Conservation (phyloP, 92 coral and sea anemone species). For the Phenganax marumi region DNA sequence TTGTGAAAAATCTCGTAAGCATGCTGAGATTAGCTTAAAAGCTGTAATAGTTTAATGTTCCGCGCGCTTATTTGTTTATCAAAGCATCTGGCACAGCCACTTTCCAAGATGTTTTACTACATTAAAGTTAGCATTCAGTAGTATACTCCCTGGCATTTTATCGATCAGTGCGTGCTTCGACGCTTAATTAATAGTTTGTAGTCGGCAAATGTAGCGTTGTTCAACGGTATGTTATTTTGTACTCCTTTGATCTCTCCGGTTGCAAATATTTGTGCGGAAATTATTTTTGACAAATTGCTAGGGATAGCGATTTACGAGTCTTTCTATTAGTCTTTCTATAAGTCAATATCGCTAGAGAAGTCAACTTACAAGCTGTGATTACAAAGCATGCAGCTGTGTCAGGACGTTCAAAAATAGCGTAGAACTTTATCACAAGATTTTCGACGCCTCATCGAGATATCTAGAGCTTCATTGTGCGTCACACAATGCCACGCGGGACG, state of each 20-base stretch:
- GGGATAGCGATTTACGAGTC: not conserved
- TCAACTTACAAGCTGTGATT: not conserved
- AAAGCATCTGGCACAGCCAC: no score
- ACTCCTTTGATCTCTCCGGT: not conserved
- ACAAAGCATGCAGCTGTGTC: constrained; percentile 16
- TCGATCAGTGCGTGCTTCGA: constrained; percentile 14
- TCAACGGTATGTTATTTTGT: not conserved
- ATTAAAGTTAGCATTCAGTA: no score
- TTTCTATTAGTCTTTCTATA: not conserved
- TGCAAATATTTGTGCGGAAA: not conserved
- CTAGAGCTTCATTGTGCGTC: not conserved
- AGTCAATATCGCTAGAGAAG: not conserved
- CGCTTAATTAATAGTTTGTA: constrained; percentile 8
- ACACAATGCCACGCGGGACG: constrained; percentile 8
- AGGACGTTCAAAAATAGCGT: constrained; percentile 11
- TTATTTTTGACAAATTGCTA: no score
- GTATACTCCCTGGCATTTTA: not conserved
- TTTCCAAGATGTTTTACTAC: no score
- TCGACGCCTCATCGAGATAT: not conserved
- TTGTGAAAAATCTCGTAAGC: constrained; percentile 8
- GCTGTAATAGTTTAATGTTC: not conserved
- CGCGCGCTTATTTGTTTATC: constrained; percentile 11
- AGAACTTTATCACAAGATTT: constrained; percentile 10
- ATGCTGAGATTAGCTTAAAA: constrained; percentile 18
- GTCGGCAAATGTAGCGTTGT: not conserved